Base-by-base conservation (phyloP, 2,113 vertebrate genomes). In the Apaloderma vittatum region DNA sequence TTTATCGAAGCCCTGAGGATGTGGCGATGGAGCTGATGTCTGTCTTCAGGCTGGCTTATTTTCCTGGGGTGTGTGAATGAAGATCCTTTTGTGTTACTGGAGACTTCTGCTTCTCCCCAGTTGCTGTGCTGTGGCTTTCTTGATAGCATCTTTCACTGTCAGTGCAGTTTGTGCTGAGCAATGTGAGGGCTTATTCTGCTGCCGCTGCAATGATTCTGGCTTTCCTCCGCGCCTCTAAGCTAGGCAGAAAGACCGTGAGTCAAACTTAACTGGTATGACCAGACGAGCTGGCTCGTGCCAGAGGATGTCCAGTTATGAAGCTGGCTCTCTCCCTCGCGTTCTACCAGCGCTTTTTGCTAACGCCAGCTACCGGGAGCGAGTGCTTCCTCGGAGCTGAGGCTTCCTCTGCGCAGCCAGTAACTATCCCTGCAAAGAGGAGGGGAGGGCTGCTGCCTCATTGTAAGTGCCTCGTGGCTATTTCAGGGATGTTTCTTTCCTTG, bases 181-280 rank as follows among this genome's bases (percentile, higher is more conserved):
- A 32, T 36, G 4, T 2, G 7, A 67, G 75, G 43, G 51, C 15
- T 92, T 32, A 30, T 91, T 81, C 73, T 86, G 87, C 67, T 92
- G 72, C 67, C 43, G 3, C 58, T 72, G 79, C 54, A 45, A 7
- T 48, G 71, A 30, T 66, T 20, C 52, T 79, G 93, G 45, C 58
- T 76, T 65, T 40, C 78, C 82, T 86, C 62, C 5, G 3, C 48
- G 37, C 81, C 75, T 68, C 83, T 18, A 8, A 89, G 73, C 46
- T 34, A 34, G 85, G 93, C 92, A 84, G 85, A 20, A 67, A 43
- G 65, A 16, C 75, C 2, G 0, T 94, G 96, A 96, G 88, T 94
- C 97, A 96, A 92, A 91, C 70, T 17, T 65, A 94, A 95, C 95
- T 96, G 92, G 95, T 93, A 87, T 8, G 90, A 94, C 95, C 91